Base-by-base conservation (phyloP, 2,113 vertebrate species). In the Osmerus mordax region DNA sequence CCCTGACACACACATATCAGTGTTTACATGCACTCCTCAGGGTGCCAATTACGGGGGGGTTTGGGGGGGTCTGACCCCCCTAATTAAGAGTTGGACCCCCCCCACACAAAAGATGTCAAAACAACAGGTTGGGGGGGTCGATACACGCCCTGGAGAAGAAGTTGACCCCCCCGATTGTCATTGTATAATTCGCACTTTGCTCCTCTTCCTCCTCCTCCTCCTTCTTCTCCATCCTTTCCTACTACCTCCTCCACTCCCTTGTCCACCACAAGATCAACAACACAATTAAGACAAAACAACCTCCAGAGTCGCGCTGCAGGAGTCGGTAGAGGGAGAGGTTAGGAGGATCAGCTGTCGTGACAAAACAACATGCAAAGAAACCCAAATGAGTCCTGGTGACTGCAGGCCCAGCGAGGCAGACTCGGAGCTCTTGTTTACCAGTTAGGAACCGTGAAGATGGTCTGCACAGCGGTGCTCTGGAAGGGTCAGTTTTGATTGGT, bases 401-500 rank as follows among this genome's bases (percentile, higher is more conserved):
- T 5, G 25, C n/a, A 14, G 14, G 1, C 11, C n/a, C 16, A 65
- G 36, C 21, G 23, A 23, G 23, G 16, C 36, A 6, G 36, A 41
- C 5, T 8, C 36, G 36, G 67, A 74, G 19, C 18, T 3, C 25
- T 47, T 74, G 71, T 74, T 81, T 77, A 68, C 51, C 21, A 74
- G 18, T 19, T 60, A 52, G n/a, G 41, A 32, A 12, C 3, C 14
- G 52, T 65, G 29, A 32, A 47, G 16, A 51, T 51, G 41, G 54
- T 32, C 25, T 69, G 1, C 69, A 32, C 66, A 36, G 23, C 1
- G 28, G 29, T 47, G 52, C 61, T 67, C 53, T 65, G 51, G 69
- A 65, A 23, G 75, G 16, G 28, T 74, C 32, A 54, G 15, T 8
- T 15, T 8, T 68, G 56, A 71, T 56, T 75, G 65, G 53, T 61